Conservation (phyloP, 1,140 invertebrate genomes). For the Drosophila mayri region DNA sequence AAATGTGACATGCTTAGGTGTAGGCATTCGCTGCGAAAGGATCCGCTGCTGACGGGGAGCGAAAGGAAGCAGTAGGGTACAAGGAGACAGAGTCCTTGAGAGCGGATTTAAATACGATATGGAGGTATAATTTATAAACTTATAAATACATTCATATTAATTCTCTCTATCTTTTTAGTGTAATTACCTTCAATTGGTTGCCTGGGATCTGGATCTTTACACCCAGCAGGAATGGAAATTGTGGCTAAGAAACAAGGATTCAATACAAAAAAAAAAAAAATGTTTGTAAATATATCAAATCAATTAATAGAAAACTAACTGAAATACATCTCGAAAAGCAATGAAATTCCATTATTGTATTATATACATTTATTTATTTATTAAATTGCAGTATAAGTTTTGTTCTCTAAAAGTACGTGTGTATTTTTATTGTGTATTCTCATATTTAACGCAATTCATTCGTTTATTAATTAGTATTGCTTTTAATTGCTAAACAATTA, state of each 20-base stretch:
- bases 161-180: background rate
- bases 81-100: background rate
- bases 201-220: too few relatives aligned
- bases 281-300: background rate
- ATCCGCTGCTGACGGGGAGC: background rate
- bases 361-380: slow-evolving; percentile 73
- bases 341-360: slow-evolving; percentile 36
- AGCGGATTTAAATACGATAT: too few relatives aligned
- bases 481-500: slow-evolving; percentile 55
- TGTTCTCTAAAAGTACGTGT: slow-evolving; percentile 53
- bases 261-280: too few relatives aligned
- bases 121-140: background rate
- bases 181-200: too few relatives aligned
- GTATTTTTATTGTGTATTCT: slow-evolving; percentile 22
- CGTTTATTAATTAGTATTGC: slow-evolving; percentile 60
- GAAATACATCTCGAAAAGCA: background rate
- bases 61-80: background rate
- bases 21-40: slow-evolving; percentile 66
- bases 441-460: slow-evolving; percentile 22
- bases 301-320: background rate
- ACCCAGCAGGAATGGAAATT: too few relatives aligned
- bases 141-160: background rate
- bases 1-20: slow-evolving; percentile 84
- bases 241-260: slow-evolving; percentile 6
- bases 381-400: slow-evolving; percentile 59